A percentile compares a stretch with the other conserved stretches of the same genome.
Conservation (phyloP, 2,113 vertebrate species). For the Chamaetylas fuelleborni region DNA sequence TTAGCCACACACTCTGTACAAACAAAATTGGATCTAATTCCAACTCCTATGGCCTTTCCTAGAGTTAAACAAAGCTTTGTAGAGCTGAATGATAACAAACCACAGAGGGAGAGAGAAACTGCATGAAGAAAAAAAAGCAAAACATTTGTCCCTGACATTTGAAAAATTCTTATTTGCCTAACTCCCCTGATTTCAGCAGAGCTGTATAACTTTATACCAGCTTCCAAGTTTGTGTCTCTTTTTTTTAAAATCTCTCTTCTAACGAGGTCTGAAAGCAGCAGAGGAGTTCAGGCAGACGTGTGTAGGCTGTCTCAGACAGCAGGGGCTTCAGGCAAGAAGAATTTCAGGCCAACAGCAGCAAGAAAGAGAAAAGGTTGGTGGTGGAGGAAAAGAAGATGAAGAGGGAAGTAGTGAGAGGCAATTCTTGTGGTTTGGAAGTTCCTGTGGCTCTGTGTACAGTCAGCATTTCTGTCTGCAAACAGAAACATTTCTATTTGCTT, state of each 20-base stretch:
- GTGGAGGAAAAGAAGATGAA: constrained; percentile 61
- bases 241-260: neutral
- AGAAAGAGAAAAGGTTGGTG: constrained; percentile 46
- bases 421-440: constrained; percentile 70
- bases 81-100: constrained; percentile 50
- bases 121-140: neutral
- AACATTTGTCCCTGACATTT: constrained; percentile 29
- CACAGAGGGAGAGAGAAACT: constrained; percentile 9
- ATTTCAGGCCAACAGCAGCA: constrained; percentile 37
- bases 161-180: constrained; percentile 11
- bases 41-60: constrained; percentile 38
- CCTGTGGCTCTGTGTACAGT: constrained; percentile 65
- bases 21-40: constrained; percentile 43
- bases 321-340: constrained; percentile 64
- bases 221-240: neutral
- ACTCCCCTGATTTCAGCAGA: constrained; percentile 4
- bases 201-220: neutral
- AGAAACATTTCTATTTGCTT: constrained; percentile 62
- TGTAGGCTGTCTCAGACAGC: constrained; percentile 58
- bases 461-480: constrained; percentile 65
- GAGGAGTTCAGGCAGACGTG: constrained; percentile 19
- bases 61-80: constrained; percentile 47
- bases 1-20: constrained; percentile 51
- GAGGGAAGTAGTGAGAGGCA: constrained; percentile 61
- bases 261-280: neutral